Conservation (phyloP, 92 coral and sea anemone genomes). For the Umimayanthus chanpuru region DNA sequence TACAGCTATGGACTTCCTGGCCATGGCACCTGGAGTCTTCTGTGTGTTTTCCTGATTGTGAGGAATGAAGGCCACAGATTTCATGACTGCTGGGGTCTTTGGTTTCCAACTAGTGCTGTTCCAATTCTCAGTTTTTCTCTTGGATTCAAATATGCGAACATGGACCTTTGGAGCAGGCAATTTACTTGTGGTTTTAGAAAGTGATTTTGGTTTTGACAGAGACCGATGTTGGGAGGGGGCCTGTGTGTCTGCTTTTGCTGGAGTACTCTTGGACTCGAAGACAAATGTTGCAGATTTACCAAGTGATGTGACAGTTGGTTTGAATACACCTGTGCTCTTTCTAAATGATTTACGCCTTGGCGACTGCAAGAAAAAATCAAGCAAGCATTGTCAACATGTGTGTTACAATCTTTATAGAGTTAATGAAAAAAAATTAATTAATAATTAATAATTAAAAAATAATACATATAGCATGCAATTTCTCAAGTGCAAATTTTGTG, state of each 20-base stretch:
- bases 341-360: constrained; percentile 1
- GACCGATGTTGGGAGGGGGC: constrained; percentile 20
- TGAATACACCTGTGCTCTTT: constrained; percentile 23
- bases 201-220: constrained; percentile 20
- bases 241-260: constrained; percentile 37
- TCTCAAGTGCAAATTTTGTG: no score
- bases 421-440: no score
- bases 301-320: constrained; percentile 31
- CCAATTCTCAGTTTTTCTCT: constrained; percentile 13
- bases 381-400: neutral
- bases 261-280: constrained; percentile 55
- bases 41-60: constrained; percentile 55
- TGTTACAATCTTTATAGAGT: neutral
- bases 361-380: constrained; percentile 4
- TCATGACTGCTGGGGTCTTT: constrained; percentile 60
- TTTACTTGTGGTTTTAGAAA: constrained; percentile 28
- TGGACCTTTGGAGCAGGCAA: constrained; percentile 63
- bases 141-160: constrained; percentile 45
- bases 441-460: neutral
- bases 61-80: constrained; percentile 51
- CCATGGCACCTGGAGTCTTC: constrained; percentile 51
- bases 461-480: no score
- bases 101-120: constrained; percentile 16
- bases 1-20: constrained; percentile 64
- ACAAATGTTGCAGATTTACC: constrained; percentile 56